A percentile compares a stretch with the other conserved stretches of the same genome.
phyloP scores from a whole-genome alignment of 1,140 invertebrate genomes.

The Drosophila bocki region DNA sequence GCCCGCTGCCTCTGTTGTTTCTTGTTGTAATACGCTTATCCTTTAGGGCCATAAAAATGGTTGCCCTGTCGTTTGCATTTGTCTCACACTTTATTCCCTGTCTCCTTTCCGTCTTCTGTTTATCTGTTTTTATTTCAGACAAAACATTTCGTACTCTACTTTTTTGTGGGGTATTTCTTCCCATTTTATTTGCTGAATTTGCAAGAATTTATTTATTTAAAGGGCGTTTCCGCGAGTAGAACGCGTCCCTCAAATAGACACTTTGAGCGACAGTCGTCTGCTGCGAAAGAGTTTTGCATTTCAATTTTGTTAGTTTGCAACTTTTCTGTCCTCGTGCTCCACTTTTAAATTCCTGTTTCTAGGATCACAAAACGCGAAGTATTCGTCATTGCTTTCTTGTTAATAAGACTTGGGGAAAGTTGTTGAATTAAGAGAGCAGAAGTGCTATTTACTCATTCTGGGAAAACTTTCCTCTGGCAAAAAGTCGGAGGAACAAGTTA shows the following conservation, averaged over 20 bases:
- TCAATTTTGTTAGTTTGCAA: constrained; percentile 62
- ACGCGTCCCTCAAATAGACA: constrained; percentile 31
- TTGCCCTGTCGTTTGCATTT: constrained; percentile 69
- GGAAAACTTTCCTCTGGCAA: not conserved
- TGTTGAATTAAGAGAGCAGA: constrained; percentile 23
- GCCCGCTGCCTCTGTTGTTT: constrained; percentile 21
- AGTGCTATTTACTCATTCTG: constrained; percentile 2
- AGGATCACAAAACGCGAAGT: constrained; percentile 4
- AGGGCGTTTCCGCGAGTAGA: constrained; percentile 14
- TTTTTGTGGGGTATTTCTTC: not conserved
- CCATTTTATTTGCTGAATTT: constrained; percentile 42
- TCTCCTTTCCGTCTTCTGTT: constrained; percentile 21
- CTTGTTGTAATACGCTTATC: constrained; percentile 73
- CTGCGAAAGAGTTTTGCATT: constrained; percentile 66
- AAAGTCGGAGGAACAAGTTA: not conserved
- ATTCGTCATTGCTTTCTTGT: constrained; percentile 11
- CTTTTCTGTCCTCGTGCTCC: not conserved
- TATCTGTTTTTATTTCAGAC: constrained; percentile 37
- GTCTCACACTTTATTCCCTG: constrained; percentile 46
- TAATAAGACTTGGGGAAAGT: constrained; percentile 37
- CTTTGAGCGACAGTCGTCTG: constrained; percentile 34
- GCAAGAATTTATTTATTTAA: constrained; percentile 72
- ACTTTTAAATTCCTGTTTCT: constrained; percentile 8
- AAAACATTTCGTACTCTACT: constrained; percentile 36
- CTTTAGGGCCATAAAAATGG: constrained; percentile 72